phyloP scores from a whole-genome alignment of 2,797 vertebrate species.

The Coreius guichenoti region DNA sequence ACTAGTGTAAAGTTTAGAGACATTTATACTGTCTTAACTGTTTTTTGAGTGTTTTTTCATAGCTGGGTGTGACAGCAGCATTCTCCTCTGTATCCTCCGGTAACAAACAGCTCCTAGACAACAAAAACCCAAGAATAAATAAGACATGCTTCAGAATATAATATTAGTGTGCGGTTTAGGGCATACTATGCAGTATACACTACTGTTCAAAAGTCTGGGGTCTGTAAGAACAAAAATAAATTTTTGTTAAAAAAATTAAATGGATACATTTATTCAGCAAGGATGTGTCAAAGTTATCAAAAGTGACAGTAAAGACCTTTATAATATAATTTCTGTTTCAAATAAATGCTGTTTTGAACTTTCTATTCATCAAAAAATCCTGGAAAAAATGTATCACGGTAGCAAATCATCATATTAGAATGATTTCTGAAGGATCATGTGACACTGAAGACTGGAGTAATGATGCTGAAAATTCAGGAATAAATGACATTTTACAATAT shows the following conservation, averaged over 20 bases:
- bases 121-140: background rate
- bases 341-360: background rate
- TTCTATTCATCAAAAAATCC: too few relatives aligned
- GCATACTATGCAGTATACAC: background rate
- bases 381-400: too few relatives aligned
- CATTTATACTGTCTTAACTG: slow-evolving; percentile 68
- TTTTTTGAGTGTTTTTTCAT: slow-evolving; percentile 80
- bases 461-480: too few relatives aligned
- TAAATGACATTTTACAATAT: too few relatives aligned
- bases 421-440: too few relatives aligned
- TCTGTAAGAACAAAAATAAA: background rate
- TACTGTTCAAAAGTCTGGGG: background rate
- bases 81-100: slow-evolving; percentile 80
- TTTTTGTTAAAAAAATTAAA: too few relatives aligned
- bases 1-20: background rate
- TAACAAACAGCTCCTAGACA: slow-evolving; percentile 77
- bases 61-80: slow-evolving; percentile 74
- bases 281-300: background rate
- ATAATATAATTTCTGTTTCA: background rate
- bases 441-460: too few relatives aligned
- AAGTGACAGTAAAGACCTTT: background rate
- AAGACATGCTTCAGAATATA: background rate
- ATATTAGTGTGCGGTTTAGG: background rate
- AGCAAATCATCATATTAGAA: too few relatives aligned
- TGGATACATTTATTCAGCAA: background rate